phyloP scores from a whole-genome alignment of 2,888 invertebrate genomes.

The Gisinianus flammeolus region DNA sequence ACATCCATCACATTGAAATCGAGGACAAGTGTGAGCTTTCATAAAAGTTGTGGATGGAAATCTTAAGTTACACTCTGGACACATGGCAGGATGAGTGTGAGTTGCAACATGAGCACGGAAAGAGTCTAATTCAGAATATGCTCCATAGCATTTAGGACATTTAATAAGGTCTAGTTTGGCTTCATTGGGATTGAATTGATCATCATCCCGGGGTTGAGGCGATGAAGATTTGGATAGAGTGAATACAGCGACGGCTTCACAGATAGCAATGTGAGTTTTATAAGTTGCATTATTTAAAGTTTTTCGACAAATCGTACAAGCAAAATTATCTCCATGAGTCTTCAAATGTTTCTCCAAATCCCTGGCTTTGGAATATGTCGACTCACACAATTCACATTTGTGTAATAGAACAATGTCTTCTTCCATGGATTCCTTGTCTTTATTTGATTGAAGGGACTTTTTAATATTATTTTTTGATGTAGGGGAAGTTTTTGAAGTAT shows the following conservation, averaged over 20 bases:
- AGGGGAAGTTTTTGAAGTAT: no score
- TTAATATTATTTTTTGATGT: no score
- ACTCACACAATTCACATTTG: conserved; percentile 60
- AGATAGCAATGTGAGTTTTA: conserved; percentile 41
- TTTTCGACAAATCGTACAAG: conserved; percentile 41
- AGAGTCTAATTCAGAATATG: conserved; percentile 59
- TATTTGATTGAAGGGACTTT: no score
- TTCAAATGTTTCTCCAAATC: conserved; percentile 46
- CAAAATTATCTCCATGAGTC: conserved; percentile 19
- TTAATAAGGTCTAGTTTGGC: conserved; percentile 1
- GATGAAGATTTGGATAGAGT: no score
- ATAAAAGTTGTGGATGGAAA: conserved; percentile 45
- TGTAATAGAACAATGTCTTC: conserved; percentile 23
- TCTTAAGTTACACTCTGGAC: conserved; percentile 56
- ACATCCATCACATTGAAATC: conserved; percentile 47
- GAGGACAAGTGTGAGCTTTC: conserved; percentile 28
- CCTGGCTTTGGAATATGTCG: conserved; percentile 37
- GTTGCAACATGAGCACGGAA: conserved; percentile 61
- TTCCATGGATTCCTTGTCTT: no score
- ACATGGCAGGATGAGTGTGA: conserved; percentile 61
- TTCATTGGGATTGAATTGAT: no score
- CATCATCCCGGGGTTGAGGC: no score
- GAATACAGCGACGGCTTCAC: conserved; percentile 29
- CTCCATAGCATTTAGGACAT: conserved; percentile 52
- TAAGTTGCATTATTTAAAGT: conserved; percentile 19